phyloP scores from a whole-genome alignment of 2,888 invertebrate genomes.

The Malacosoma neustria region DNA sequence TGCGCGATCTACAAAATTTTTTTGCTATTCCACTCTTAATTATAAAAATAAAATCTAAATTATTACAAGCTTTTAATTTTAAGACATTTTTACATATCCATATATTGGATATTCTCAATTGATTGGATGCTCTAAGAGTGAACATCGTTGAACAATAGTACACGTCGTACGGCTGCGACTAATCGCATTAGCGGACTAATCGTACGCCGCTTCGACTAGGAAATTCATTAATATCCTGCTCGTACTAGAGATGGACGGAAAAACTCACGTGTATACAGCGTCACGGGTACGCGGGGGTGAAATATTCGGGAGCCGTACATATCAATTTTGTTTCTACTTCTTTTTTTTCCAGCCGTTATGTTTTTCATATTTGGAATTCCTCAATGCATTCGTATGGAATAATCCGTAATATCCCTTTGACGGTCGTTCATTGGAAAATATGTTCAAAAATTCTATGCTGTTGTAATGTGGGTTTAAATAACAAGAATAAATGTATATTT shows the following conservation, averaged over 20 bases:
- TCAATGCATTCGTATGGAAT: conserved; percentile 18
- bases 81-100: no score
- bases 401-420: conserved; percentile 14
- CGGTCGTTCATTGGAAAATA: no score
- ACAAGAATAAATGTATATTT: no score
- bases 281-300: conserved; percentile 1
- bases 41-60: no score
- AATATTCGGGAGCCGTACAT: conserved; percentile 1
- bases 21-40: no score
- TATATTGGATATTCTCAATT: not conserved
- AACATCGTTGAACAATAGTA: conserved; percentile 28
- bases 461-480: no score
- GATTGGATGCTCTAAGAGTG: conserved; percentile 6
- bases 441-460: no score
- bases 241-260: conserved; percentile 37
- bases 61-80: no score
- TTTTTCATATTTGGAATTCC: conserved; percentile 12
- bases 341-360: not conserved
- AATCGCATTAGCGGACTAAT: conserved; percentile 81
- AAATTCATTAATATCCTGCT: conserved; percentile 82
- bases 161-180: conserved; percentile 32
- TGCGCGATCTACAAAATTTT: no score
- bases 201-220: conserved; percentile 77
- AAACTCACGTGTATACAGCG: conserved; percentile 16
- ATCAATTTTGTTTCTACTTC: conserved; percentile 7